Evolutionary conservation across 1,140 invertebrate genomes (phyloP).

Genomic region (Pachypeltis micranthus): DNA sequence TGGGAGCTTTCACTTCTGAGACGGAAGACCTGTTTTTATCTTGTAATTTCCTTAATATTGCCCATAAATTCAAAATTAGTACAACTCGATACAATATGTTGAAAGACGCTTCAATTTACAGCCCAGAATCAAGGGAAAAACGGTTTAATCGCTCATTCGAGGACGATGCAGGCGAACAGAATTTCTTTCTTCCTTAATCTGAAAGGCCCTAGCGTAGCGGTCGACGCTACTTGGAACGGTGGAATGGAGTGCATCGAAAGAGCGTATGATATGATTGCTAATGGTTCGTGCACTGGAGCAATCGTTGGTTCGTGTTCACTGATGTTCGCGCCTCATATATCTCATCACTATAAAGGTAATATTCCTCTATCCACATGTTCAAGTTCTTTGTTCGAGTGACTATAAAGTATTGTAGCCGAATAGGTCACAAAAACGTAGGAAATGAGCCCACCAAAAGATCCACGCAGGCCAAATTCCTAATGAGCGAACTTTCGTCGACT

Average conservation of each 20-base stretch:
- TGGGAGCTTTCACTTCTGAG: conserved; percentile 33
- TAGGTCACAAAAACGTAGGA: no score
- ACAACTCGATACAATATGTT: no score
- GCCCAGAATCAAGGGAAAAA: conserved; percentile 25
- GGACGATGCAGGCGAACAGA: conserved; percentile 55
- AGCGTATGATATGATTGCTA: conserved; percentile 47
- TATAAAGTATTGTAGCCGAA: no score
- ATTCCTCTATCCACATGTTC: no score
- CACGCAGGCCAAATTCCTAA: no score
- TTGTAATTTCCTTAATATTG: no score
- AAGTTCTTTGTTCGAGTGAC: no score
- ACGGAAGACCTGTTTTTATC: not conserved
- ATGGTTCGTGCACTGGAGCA: not conserved
- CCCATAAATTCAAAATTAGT: no score
- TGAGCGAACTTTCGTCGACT: no score
- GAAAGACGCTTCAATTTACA: no score
- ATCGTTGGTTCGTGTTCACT: not conserved
- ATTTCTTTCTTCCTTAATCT: not conserved
- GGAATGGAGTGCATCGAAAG: conserved; percentile 52
- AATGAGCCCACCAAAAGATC: no score
- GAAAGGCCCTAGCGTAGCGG: conserved; percentile 48
- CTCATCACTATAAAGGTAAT: not conserved
- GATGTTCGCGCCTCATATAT: not conserved
- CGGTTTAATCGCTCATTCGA: conserved; percentile 49
- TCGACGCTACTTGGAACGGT: conserved; percentile 60